Evolutionary conservation across 2,888 invertebrate genomes (phyloP).

Genomic region (Abrostola tripartita): DNA sequence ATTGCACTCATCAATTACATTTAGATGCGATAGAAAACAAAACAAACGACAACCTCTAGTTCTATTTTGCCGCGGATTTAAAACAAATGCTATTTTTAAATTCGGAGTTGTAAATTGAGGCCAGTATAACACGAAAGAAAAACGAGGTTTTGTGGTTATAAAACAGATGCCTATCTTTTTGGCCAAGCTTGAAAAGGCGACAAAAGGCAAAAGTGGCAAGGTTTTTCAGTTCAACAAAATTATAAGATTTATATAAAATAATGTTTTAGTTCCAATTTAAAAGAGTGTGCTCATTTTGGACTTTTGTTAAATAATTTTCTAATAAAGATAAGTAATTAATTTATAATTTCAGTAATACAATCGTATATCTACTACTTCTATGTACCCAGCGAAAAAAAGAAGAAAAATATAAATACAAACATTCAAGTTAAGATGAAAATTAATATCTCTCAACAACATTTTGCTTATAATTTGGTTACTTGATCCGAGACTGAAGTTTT

Average conservation of each 20-base stretch:
- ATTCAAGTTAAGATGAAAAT: conserved; percentile 28
- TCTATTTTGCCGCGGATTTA: background rate
- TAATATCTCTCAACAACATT: conserved; percentile 30
- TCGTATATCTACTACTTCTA: too few species aligned
- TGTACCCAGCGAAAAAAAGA: conserved; percentile 10
- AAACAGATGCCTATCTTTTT: conserved; percentile 1
- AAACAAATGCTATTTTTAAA: conserved; percentile 1
- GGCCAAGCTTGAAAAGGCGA: background rate
- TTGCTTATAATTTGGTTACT: conserved; percentile 41
- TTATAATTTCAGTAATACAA: too few species aligned
- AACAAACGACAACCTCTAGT: conserved; percentile 1
- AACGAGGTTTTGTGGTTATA: background rate
- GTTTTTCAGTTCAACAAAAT: background rate
- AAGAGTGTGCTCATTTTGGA: background rate
- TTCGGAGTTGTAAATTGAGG: conserved; percentile 1
- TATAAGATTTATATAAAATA: background rate
- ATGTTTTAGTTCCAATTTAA: background rate
- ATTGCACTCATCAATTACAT: too few species aligned
- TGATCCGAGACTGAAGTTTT: conserved; percentile 43
- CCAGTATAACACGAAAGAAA: background rate
- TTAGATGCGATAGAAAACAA: background rate
- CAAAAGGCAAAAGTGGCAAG: background rate
- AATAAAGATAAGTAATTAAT: background rate
- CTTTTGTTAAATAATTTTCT: background rate
- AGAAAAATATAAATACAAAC: conserved; percentile 14